phyloP scores from a whole-genome alignment of 2,888 invertebrate genomes.

The Agonopterix heracliana region DNA sequence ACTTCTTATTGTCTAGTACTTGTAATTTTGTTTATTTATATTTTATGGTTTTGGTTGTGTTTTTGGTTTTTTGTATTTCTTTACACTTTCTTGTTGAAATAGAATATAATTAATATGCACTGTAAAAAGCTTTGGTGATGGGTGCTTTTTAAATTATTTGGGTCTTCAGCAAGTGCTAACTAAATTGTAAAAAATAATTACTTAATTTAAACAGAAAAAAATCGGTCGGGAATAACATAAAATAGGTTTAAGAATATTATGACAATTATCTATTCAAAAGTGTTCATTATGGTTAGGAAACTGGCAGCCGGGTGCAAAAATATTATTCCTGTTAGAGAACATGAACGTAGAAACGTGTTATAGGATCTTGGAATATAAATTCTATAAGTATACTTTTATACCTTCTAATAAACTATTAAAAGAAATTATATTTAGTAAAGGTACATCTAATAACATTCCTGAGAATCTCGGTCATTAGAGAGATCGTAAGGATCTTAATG shows the following conservation, averaged over 20 bases:
- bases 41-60: neutral
- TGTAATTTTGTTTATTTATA: neutral
- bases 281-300: too few species aligned
- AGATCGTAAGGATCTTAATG: slow-evolving; percentile 21
- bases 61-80: too few species aligned
- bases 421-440: neutral
- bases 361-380: neutral
- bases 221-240: too few species aligned
- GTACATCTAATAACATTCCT: neutral
- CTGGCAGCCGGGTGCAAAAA: too few species aligned
- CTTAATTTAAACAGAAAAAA: too few species aligned
- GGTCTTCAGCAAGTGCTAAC: neutral
- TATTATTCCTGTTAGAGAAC: too few species aligned
- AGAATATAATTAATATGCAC: too few species aligned
- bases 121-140: slow-evolving; percentile 7
- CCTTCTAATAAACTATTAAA: neutral
- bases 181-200: neutral
- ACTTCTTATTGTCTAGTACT: neutral
- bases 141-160: neutral
- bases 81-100: too few species aligned
- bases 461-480: slow-evolving; percentile 1
- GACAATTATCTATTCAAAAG: too few species aligned
- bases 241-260: too few species aligned
- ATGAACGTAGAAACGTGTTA: neutral
- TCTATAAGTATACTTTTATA: neutral